These are phyloP conservation scores for Muntiacus muntjak DNA, from an alignment of 2,113 vertebrate species.

Conservation along the genomic window DNA sequence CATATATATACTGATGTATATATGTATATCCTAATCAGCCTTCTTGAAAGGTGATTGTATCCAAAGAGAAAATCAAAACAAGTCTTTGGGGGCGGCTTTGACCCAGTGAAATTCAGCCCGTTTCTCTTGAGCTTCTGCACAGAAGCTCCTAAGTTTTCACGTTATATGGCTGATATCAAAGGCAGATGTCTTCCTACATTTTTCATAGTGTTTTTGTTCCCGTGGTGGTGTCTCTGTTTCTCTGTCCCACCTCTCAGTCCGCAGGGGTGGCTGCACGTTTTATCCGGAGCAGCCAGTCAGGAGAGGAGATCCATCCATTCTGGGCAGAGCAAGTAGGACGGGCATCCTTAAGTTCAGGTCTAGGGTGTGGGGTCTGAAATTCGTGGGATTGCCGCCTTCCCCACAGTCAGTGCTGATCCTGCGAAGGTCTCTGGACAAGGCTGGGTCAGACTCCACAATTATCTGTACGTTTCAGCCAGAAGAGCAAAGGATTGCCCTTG, in stretches of 20 bases:
- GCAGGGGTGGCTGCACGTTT: neutral
- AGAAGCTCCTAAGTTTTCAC: neutral
- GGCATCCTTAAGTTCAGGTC: accelerated
- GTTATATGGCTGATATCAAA: neutral
- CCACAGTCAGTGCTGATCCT: accelerated
- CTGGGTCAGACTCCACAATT: accelerated
- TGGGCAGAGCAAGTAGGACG: accelerated
- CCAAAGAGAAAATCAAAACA: neutral
- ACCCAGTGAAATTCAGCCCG: neutral
- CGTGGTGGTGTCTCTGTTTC: neutral
- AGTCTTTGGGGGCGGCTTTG: neutral
- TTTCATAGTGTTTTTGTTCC: neutral
- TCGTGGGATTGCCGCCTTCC: accelerated
- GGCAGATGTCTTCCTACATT: neutral
- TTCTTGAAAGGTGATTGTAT: neutral
- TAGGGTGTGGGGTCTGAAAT: neutral
- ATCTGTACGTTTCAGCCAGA: accelerated
- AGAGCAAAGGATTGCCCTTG: accelerated
- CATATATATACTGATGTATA: neutral
- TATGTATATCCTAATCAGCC: neutral
- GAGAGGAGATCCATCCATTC: neutral
- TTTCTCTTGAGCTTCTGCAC: neutral
- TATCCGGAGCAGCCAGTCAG: neutral
- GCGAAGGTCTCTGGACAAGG: too few species aligned
- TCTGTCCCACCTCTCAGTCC: neutral